Base-by-base conservation (phyloP, 2,113 vertebrate species). In the Sorex fumeus region DNA sequence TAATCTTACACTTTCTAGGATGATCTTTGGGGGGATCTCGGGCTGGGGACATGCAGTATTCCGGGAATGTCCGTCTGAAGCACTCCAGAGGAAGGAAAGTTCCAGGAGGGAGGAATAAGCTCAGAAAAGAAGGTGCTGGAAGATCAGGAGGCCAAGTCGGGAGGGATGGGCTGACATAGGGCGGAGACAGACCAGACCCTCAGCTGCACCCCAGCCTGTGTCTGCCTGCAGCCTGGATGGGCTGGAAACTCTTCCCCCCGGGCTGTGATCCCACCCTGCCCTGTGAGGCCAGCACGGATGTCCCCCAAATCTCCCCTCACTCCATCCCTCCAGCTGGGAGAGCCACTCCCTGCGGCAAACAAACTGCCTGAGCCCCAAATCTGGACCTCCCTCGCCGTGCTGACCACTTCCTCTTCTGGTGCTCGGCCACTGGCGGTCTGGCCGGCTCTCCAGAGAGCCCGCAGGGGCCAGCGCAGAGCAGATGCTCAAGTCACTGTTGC, bases 371-470 rank as follows among this genome's bases (percentile, higher is more conserved):
- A 83, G 13, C 87, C 67, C 10, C 45, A 83, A 88, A 90, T 77
- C 88, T 88, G 76, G 92, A 88, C 92, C 95, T 96, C 91, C 93
- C 95, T 84, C 12, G 1, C 0, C 19, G 64, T 0, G 8, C 79
- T 83, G 83, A 92, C 95, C 95, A 76, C 92, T 97, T 96, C 95
- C 95, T 89, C 71, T 70, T n/a, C 6, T 9, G 15, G 12, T 13
- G 2, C 0, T 12, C 25, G 40, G 72, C 32, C 27, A 45, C 32
- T 18, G 28, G 71, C 78, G 43, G 8, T 62, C 66, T 27, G 62
- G 25, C n/a, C 16, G 64, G 89, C 40, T 12, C 25, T 16, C 60
- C 34, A n/a, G 53, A 60, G 36, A 28, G 53, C 57, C 9, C 25
- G 19, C 32, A 64, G 71, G 27, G 62, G 40, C 57, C 70, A 70